A percentile compares a stretch with the other conserved stretches of the same genome.
Evolutionary conservation across 2,797 vertebrate species (phyloP).

Genomic region (Echiichthys vipera): DNA sequence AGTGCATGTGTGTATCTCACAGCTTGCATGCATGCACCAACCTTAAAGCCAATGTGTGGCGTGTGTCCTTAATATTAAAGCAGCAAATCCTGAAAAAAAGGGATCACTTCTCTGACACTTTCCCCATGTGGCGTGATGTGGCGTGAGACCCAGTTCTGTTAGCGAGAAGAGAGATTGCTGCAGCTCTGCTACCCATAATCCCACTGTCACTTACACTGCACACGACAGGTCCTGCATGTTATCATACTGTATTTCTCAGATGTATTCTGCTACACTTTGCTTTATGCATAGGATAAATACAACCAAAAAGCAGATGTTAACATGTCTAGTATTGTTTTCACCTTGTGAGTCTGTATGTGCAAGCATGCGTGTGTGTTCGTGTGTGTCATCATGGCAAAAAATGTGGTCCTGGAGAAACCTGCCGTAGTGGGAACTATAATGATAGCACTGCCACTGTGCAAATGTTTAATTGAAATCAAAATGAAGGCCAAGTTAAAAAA

Average conservation of each 20-base stretch:
- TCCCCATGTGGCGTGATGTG: constrained; percentile 32
- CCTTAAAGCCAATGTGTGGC: background rate
- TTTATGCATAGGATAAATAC: background rate
- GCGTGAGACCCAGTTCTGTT: constrained; percentile 60
- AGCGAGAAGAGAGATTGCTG: constrained; percentile 54
- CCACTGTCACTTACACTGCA: constrained; percentile 30
- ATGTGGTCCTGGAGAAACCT: too few species aligned
- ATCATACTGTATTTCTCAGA: too few species aligned
- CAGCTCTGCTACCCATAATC: constrained; percentile 42
- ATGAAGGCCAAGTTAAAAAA: too few species aligned
- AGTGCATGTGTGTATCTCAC: background rate
- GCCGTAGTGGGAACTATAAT: too few species aligned
- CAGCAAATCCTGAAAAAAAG: constrained; percentile 38
- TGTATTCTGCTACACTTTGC: background rate
- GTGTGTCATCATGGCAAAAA: too few species aligned
- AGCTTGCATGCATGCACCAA: constrained; percentile 14
- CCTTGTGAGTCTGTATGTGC: too few species aligned
- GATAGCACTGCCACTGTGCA: too few species aligned
- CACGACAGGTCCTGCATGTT: constrained; percentile 4
- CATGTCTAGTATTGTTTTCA: too few species aligned
- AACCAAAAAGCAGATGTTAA: background rate
- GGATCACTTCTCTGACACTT: constrained; percentile 39
- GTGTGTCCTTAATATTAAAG: constrained; percentile 58
- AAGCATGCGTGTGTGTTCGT: too few species aligned
- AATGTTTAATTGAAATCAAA: too few species aligned